Evolutionary conservation across 2,113 vertebrate species (phyloP).

Genomic region (Podarcis muralis): DNA sequence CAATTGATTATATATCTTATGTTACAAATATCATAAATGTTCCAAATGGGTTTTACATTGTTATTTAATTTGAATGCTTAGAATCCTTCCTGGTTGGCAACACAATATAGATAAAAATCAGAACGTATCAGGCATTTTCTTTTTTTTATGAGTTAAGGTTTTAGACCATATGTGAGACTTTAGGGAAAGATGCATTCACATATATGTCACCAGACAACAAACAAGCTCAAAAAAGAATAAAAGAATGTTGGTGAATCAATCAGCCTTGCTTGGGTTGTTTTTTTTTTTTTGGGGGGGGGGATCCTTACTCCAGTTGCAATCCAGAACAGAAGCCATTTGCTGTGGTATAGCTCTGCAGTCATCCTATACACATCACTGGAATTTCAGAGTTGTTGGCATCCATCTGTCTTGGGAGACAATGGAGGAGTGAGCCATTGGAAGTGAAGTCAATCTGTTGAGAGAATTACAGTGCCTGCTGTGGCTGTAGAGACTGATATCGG

Average conservation of each 20-base stretch:
- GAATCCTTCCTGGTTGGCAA: background rate
- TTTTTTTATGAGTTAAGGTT: background rate
- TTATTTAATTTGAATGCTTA: background rate
- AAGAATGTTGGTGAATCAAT: background rate
- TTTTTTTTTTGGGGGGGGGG: no score
- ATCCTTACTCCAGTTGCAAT: background rate
- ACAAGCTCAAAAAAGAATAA: background rate
- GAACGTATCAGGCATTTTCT: background rate
- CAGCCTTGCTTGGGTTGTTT: background rate
- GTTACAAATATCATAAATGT: background rate
- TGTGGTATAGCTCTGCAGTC: background rate
- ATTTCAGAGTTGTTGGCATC: background rate
- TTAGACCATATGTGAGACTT: background rate
- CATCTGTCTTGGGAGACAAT: no score
- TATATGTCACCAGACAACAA: background rate
- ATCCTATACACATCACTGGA: background rate
- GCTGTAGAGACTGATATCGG: no score
- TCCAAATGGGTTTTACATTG: background rate
- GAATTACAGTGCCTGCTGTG: no score
- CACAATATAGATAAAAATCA: conserved; percentile 20
- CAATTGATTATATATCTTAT: background rate
- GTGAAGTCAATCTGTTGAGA: no score
- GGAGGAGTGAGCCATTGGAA: no score
- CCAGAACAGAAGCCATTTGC: background rate
- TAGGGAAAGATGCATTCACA: background rate